A percentile compares a stretch with the other conserved stretches of the same genome.
Evolutionary conservation across 2,113 vertebrate species (phyloP).

Genomic region (Phrynosoma platyrhinos): DNA sequence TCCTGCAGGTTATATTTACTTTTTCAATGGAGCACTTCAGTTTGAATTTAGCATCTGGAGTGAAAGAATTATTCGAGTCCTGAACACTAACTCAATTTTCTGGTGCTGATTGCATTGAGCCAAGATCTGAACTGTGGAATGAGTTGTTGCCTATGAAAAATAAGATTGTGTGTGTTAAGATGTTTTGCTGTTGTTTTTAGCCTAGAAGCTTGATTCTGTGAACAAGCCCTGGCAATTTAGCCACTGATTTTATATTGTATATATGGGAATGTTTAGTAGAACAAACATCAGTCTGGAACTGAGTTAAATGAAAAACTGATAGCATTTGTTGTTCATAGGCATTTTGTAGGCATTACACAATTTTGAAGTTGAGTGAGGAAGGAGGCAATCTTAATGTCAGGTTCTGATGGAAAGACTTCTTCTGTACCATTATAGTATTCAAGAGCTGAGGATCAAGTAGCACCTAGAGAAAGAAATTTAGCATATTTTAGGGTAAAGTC

Average conservation of each 20-base stretch:
- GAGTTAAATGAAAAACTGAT: constrained; percentile 57
- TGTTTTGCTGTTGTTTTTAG: neutral
- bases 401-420: neutral
- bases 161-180: constrained; percentile 19
- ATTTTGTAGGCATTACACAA: constrained; percentile 29
- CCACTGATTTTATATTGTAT: constrained; percentile 50
- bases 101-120: constrained; percentile 81
- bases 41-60: constrained; percentile 91
- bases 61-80: constrained; percentile 83
- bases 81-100: constrained; percentile 87
- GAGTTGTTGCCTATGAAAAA: constrained; percentile 32
- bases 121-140: constrained; percentile 55
- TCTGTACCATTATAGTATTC: neutral
- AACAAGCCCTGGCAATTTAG: constrained; percentile 62
- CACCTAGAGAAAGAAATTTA: neutral
- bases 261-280: constrained; percentile 3
- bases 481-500: neutral
- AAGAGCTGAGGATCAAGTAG: neutral
- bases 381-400: neutral
- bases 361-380: neutral
- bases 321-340: neutral
- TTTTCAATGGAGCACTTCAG: constrained; percentile 86
- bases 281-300: constrained; percentile 72
- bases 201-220: constrained; percentile 69
- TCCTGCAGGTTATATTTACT: constrained; percentile 87